Evolutionary conservation across 1,140 invertebrate species (phyloP), one percentile per base, ranked within the genome.

Genomic region (Akabosia matsudoensis): DNA sequence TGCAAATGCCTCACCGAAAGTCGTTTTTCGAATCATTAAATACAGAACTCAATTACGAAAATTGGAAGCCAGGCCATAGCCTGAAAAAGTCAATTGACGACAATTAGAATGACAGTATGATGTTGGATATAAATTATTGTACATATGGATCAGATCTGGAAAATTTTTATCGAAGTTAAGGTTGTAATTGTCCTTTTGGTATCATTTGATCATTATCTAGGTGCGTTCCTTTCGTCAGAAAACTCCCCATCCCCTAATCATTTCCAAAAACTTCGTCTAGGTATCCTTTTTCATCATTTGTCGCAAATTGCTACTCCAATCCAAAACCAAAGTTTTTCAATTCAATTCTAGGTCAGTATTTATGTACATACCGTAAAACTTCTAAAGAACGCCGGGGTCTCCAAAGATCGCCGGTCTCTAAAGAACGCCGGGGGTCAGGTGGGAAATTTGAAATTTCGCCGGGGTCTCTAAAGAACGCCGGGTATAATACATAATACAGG

Each of bases 161-260:
- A 61, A 61, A 30, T 2, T 30, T 67, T 7, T 30, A 30, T 31
- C 61, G 28, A 67, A 13, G 28, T 67, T 24, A n/a, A n/a, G n/a
- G n/a, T n/a, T 30, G 24, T 67, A 67, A 67, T 67, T 67, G 61
- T 31, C 28, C 61, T 67, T 30, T 24, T 67, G 61, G 61, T 30
- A 67, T 31, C 61, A 31, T 31, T 67, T 67, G 31, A 7, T 31
- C 24, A 10, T 28, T 45, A 45, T 45, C 37, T 45, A n/a, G n/a
- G n/a, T n/a, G n/a, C n/a, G n/a, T n/a, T 45, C 37, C 37, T 45
- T 18, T 45, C 37, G 7, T 7, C 7, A 45, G 18, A 45, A 45
- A 10, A 7, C 37, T 45, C 7, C 7, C 7, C 37, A 18, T 45
- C n/a, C n/a, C n/a, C n/a, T n/a, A n/a, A n/a, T n/a, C n/a, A n/a